These are phyloP conservation scores for Bubo scandiacus DNA, from an alignment of 2,113 vertebrate genomes.

Conservation along the genomic window DNA sequence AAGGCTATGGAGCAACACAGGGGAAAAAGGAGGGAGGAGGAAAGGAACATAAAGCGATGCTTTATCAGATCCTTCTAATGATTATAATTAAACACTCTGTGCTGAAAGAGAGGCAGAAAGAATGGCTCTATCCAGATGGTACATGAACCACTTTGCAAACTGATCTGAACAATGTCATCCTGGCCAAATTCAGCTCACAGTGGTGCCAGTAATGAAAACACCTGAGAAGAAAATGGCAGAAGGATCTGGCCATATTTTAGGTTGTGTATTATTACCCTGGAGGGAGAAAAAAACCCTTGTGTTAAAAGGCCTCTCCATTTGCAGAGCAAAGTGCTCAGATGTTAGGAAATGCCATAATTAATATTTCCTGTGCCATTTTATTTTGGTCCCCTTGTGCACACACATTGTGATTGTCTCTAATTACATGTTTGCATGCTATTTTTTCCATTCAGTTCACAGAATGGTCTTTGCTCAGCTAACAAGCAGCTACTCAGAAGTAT, in stretches of 20 bases:
- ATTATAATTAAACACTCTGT: conserved; percentile 43
- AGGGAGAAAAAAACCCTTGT: background rate
- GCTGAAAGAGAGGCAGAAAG: background rate
- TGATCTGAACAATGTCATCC: background rate
- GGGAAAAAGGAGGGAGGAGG: background rate
- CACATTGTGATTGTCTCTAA: background rate
- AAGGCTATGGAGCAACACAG: background rate
- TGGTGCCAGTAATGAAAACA: conserved; percentile 4
- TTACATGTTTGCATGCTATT: background rate
- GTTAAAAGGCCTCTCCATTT: background rate
- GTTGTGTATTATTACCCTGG: background rate
- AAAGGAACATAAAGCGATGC: background rate
- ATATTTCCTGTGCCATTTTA: background rate
- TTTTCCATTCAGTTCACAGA: background rate
- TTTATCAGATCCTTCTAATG: conserved; percentile 39
- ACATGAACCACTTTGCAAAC: background rate
- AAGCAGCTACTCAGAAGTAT: background rate
- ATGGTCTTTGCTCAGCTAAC: background rate
- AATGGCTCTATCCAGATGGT: background rate
- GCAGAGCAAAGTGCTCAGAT: background rate
- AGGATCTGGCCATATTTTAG: background rate
- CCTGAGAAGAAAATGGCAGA: conserved; percentile 44
- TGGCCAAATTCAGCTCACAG: background rate
- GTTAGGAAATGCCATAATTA: conserved; percentile 36
- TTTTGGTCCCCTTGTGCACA: background rate